A percentile compares a stretch with the other conserved stretches of the same genome.
phyloP scores from a whole-genome alignment of 2,888 invertebrate species.

The Horisme vitalbata region DNA sequence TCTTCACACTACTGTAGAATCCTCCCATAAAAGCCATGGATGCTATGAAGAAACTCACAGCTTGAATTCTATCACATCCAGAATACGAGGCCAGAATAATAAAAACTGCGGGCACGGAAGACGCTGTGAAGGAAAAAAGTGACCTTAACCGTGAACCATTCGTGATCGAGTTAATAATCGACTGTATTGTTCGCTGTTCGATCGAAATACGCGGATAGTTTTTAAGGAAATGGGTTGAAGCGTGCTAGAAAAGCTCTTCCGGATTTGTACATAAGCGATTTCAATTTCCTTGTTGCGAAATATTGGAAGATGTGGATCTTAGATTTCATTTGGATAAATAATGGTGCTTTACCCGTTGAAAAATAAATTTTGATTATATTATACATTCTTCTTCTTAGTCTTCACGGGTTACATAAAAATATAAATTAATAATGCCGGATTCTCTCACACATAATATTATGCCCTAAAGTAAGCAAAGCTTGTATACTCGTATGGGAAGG shows the following conservation, averaged over 20 bases:
- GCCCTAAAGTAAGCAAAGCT: too few species aligned
- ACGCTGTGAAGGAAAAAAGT: constrained; percentile 71
- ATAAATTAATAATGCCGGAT: too few species aligned
- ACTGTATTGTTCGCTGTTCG: constrained; percentile 29
- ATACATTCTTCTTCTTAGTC: too few species aligned
- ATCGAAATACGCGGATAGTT: constrained; percentile 25
- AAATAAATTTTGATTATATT: too few species aligned
- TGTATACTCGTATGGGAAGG: too few species aligned
- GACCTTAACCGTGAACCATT: constrained; percentile 40
- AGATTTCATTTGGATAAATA: background rate
- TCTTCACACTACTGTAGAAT: constrained; percentile 86
- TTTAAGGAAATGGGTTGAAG: constrained; percentile 22
- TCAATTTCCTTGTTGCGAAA: constrained; percentile 9
- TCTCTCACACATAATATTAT: too few species aligned
- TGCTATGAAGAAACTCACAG: constrained; percentile 82
- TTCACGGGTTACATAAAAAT: too few species aligned
- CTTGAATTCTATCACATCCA: constrained; percentile 76
- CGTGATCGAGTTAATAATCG: constrained; percentile 37
- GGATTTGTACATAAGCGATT: constrained; percentile 2
- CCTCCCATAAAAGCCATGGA: constrained; percentile 87
- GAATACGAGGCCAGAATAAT: constrained; percentile 85
- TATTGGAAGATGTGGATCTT: background rate
- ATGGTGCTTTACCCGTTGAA: too few species aligned
- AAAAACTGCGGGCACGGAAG: constrained; percentile 84
- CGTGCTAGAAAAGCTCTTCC: constrained; percentile 16